Evolutionary conservation across 2,797 vertebrate species (phyloP).

Genomic region (Megalops cyprinoides): DNA sequence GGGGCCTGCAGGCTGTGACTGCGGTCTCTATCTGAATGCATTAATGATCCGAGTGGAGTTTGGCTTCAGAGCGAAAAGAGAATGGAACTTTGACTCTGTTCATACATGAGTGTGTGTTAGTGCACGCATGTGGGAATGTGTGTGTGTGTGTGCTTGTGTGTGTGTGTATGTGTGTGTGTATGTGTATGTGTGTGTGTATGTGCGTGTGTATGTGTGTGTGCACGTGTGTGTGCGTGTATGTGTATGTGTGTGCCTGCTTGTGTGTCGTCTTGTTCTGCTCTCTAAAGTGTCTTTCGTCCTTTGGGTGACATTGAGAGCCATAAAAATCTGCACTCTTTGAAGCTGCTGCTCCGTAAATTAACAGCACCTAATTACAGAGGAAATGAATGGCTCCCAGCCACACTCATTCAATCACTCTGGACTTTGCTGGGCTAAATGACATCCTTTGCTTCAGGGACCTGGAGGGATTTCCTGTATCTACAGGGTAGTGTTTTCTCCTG

Average conservation of each 20-base stretch:
- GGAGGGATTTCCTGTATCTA: no score
- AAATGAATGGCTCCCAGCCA: constrained; percentile 99
- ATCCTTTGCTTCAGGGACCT: constrained; percentile 88
- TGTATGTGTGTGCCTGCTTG: neutral
- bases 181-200: neutral
- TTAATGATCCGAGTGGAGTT: no score
- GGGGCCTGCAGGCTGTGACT: no score
- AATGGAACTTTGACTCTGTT: no score
- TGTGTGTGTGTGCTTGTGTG: neutral
- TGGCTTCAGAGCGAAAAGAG: no score
- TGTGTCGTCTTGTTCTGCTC: no score
- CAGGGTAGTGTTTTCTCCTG: no score
- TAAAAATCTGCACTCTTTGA: constrained; percentile 99
- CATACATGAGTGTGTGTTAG: no score
- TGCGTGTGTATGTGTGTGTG: neutral
- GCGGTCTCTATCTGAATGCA: no score
- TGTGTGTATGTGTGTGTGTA: neutral
- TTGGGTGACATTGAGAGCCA: constrained; percentile 99
- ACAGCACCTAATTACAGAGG: constrained; percentile 99
- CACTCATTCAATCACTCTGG: constrained; percentile 93
- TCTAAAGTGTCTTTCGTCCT: constrained; percentile 80
- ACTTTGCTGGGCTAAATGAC: constrained; percentile 91
- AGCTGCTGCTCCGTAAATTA: constrained; percentile 96
- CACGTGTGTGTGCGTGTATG: neutral
- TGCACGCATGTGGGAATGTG: neutral